Percentiles rank a stretch among this genome's conserved stretches.
Evolutionary conservation across 2,888 invertebrate species (phyloP).

Genomic region (Adelognathus sp.): DNA sequence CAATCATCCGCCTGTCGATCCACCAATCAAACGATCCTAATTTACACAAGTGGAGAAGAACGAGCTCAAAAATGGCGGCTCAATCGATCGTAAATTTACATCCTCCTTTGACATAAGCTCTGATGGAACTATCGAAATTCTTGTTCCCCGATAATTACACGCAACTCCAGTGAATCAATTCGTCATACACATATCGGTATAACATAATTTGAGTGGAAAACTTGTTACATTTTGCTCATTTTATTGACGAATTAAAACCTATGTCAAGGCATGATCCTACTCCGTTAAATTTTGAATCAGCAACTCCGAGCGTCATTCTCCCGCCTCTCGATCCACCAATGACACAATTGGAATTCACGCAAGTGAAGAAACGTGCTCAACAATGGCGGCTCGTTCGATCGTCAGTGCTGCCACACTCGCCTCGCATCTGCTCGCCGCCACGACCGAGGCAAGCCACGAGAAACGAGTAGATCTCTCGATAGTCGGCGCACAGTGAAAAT

Average conservation of each 20-base stretch:
- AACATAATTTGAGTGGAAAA: too few relatives aligned
- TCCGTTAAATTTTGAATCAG: background rate
- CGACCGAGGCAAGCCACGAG: too few relatives aligned
- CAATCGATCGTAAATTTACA: too few relatives aligned
- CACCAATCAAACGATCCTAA: too few relatives aligned
- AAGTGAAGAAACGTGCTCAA: constrained; percentile 5
- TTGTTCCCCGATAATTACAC: too few relatives aligned
- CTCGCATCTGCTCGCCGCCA: background rate
- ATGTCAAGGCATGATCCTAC: background rate
- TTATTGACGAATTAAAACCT: background rate
- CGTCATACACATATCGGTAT: too few relatives aligned
- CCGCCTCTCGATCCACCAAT: constrained; percentile 7
- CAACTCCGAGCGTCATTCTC: background rate
- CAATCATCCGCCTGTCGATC: too few relatives aligned
- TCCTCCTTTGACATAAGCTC: too few relatives aligned
- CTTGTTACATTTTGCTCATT: background rate
- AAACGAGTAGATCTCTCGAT: constrained; percentile 24
- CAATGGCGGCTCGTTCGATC: constrained; percentile 3
- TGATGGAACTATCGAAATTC: too few relatives aligned
- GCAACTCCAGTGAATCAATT: too few relatives aligned
- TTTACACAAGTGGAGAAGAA: too few relatives aligned
- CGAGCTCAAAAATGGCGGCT: too few relatives aligned
- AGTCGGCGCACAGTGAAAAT: constrained; percentile 42
- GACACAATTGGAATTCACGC: background rate
- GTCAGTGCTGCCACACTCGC: constrained; percentile 26